Evolutionary conservation across 1,140 invertebrate genomes (phyloP).

Genomic region (Glomeris maerens): DNA sequence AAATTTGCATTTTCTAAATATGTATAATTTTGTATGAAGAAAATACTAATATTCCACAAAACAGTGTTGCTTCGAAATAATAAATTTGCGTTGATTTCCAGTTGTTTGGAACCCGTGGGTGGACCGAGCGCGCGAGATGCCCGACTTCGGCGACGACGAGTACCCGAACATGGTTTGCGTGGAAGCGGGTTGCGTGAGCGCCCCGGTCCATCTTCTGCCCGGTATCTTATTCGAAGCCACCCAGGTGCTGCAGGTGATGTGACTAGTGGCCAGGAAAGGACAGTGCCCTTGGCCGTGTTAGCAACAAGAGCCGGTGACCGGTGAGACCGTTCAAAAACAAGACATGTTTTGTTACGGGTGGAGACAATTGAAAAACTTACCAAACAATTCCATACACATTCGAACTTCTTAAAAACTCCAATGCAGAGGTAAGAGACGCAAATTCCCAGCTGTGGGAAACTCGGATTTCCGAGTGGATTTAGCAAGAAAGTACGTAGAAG

Average conservation of each 20-base stretch:
- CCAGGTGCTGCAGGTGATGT: constrained; percentile 65
- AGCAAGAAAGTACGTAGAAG: too few relatives aligned
- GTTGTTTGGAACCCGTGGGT: constrained; percentile 96
- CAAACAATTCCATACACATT: too few relatives aligned
- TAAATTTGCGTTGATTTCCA: constrained; percentile 24
- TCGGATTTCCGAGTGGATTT: too few relatives aligned
- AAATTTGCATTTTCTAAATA: not conserved
- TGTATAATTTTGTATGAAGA: constrained; percentile 11
- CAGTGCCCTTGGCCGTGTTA: too few relatives aligned
- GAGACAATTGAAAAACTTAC: too few relatives aligned
- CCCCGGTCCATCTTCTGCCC: constrained; percentile 66
- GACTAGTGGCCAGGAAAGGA: too few relatives aligned
- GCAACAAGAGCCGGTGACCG: too few relatives aligned
- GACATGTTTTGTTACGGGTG: too few relatives aligned
- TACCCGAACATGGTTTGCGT: constrained; percentile 92
- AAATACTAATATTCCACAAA: not conserved
- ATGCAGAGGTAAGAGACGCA: too few relatives aligned
- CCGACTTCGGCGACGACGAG: constrained; percentile 87
- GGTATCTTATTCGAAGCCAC: constrained; percentile 76
- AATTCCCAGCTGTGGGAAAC: too few relatives aligned
- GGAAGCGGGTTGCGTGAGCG: constrained; percentile 74
- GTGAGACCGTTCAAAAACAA: too few relatives aligned
- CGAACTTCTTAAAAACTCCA: too few relatives aligned
- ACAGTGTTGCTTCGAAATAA: not conserved
- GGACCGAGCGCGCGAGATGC: constrained; percentile 76